Evolutionary conservation across 2,797 vertebrate genomes (phyloP), one percentile per base, ranked within the genome.

Genomic region (Myotis findleyi): DNA sequence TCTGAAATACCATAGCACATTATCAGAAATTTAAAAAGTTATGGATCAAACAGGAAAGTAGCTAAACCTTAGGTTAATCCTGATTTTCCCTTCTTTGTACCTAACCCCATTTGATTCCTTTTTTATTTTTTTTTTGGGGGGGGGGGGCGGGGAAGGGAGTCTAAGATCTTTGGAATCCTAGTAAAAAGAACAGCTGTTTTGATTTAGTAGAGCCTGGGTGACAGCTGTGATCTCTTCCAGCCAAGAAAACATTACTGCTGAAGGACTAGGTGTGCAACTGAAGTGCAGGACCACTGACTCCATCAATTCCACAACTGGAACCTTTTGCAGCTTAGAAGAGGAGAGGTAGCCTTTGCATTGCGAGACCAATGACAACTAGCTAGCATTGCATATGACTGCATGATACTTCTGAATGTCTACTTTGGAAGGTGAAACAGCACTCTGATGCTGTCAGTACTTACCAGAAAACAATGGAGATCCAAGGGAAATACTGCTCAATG

Each of bases 151-250:
- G 10, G 20, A 5, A 92, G 89, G 73, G 94, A 92, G 62, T 94
- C 68, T 41, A 93, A 95, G 90, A 95, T 68, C 71, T 96, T 75
- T 89, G 79, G 90, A 68, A 86, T 80, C 77, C 72, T 17, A 57
- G 79, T 64, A 79, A 96, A 80, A 96, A 97, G 96, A 90, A 93
- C 36, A 38, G 82, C 33, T 91, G 75, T 94, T 90, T 81, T 89
- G 88, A 96, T 89, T 92, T 95, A 93, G 86, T 77, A 91, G 53
- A 97, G 93, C 85, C 89, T 75, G 36, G 51, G 38, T 87, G 96
- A 97, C 97, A 98, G 97, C 97, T 98, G 97, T 72, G 96, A 90
- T 76, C 87, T 97, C 84, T 92, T 57, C 27, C 55, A 75, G 86
- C 95, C 97, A 91, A 97, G 30, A 95, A 55, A 84, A 66, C 96